Conservation (phyloP, 2,113 vertebrate species). For the Oncorhynchus gorbuscha region DNA sequence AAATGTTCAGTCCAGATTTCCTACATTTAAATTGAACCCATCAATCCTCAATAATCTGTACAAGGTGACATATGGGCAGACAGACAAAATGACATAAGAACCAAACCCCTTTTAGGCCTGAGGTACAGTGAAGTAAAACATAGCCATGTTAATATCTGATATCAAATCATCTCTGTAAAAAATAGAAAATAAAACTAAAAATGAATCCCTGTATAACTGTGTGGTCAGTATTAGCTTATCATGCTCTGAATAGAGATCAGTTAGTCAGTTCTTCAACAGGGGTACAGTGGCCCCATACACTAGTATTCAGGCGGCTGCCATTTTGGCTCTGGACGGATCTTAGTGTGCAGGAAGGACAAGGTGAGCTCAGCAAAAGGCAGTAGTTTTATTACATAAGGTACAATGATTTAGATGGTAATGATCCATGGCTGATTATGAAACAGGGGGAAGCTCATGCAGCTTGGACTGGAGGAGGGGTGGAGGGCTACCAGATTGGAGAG, state of each 20-base stretch:
- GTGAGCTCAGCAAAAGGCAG: slow-evolving; percentile 70
- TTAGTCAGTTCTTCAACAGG: slow-evolving; percentile 50
- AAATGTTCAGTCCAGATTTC: neutral
- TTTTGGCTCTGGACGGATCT: slow-evolving; percentile 48
- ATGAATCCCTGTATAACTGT: slow-evolving; percentile 43
- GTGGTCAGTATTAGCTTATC: slow-evolving; percentile 48
- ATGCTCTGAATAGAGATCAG: slow-evolving; percentile 46
- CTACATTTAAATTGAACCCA: neutral
- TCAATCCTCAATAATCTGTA: slow-evolving; percentile 15
- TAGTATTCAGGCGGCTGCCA: slow-evolving; percentile 32
- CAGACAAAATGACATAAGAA: slow-evolving; percentile 5
- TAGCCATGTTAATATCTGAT: slow-evolving; percentile 19
- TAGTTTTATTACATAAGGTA: slow-evolving; percentile 47
- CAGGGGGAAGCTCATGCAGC: slow-evolving; percentile 71
- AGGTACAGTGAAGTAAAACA: slow-evolving; percentile 9
- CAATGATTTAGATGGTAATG: slow-evolving; percentile 61
- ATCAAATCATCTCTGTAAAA: slow-evolving; percentile 36
- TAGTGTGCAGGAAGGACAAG: slow-evolving; percentile 42
- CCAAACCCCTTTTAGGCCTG: slow-evolving; percentile 10
- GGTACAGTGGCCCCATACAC: slow-evolving; percentile 26
- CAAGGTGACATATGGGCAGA: slow-evolving; percentile 26
- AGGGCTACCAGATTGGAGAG: slow-evolving; percentile 21
- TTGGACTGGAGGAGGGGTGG: slow-evolving; percentile 51
- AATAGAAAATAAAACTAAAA: slow-evolving; percentile 19
- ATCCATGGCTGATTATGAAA: slow-evolving; percentile 65